Evolutionary conservation across 2,888 invertebrate species (phyloP), one percentile per base, ranked within the genome.

Genomic region (Ectemnius lituratus): DNA sequence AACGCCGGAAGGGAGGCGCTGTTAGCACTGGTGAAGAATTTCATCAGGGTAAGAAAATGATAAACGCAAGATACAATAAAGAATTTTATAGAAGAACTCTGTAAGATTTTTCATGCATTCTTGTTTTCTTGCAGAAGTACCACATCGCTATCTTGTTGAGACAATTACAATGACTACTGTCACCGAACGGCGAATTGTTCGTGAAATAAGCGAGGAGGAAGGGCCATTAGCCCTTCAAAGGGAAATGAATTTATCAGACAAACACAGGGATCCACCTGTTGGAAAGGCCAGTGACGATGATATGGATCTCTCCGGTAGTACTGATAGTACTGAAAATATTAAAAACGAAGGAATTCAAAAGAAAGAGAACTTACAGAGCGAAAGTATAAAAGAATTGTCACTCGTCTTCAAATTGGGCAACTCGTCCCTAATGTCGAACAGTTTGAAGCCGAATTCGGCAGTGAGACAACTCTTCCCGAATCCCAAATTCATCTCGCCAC

Each of bases 401-500:
- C 86, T 94, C 47, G 92, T 93, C 5, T 93, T 94, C 85, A 93
- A 93, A 84, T 89, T 94, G 37, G 93, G 93, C 46, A 92, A 92
- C 81, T 92, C 92, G 73, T 91, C 93, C 16, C 87, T 93, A 62
- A 92, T 92, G 58, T 92, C 92, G 16, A 93, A 93, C 84, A 93
- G 93, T 80, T 85, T 93, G 57, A 93, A 93, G 80, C 94, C 96
- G 5, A 96, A 96, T 89, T 97, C 97, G 0, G 97, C 97, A 2
- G 96, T 97, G 6, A 93, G 96, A 69, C 97, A 97, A 87, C 91
- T 97, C 65, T 97, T 97, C 89, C 96, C 96, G 23, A 94, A 94
- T 84, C 93, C 93, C 8, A 90, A 93, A 66, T 91, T 91, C 78
- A 90, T 91, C 56, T 93, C 94, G 45, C 93, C 94, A 2, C 95